These are phyloP conservation scores for Zingel zingel DNA, from an alignment of 2,113 vertebrate species.

Conservation along the genomic window DNA sequence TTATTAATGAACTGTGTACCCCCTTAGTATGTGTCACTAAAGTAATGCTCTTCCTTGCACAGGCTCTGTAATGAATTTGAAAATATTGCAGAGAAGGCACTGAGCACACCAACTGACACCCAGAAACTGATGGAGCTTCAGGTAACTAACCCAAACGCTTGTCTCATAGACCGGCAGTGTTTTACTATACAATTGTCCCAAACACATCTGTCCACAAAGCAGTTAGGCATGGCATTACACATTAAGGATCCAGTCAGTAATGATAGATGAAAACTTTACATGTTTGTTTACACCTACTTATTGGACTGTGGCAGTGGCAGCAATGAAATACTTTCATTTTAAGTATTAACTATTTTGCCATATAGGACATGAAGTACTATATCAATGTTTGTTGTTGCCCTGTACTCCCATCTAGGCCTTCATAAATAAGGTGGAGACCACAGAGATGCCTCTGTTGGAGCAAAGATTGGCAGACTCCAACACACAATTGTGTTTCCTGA, in stretches of 20 bases:
- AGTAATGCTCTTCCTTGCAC: slow-evolving; percentile 51
- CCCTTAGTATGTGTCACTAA: neutral
- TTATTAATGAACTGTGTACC: slow-evolving; percentile 15
- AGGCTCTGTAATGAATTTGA: slow-evolving; percentile 91
- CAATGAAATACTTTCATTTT: neutral
- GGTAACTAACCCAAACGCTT: slow-evolving; percentile 76
- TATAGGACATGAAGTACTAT: neutral
- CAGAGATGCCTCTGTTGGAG: slow-evolving; percentile 84
- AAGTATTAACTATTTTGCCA: neutral
- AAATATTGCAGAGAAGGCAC: slow-evolving; percentile 88
- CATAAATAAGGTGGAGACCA: slow-evolving; percentile 81
- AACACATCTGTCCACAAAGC: neutral
- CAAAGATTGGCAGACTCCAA: slow-evolving; percentile 84
- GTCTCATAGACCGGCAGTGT: neutral
- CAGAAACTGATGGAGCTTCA: slow-evolving; percentile 90
- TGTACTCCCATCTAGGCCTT: slow-evolving; percentile 73
- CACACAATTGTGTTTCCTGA: slow-evolving; percentile 84
- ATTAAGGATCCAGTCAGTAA: neutral
- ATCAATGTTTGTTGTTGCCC: neutral
- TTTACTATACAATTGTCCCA: neutral
- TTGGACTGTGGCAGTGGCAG: neutral
- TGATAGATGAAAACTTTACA: neutral
- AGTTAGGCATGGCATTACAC: neutral
- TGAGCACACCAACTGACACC: slow-evolving; percentile 88
- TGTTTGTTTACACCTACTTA: neutral